phyloP scores from a whole-genome alignment of 2,113 vertebrate genomes.

The Carlito syrichta region DNA sequence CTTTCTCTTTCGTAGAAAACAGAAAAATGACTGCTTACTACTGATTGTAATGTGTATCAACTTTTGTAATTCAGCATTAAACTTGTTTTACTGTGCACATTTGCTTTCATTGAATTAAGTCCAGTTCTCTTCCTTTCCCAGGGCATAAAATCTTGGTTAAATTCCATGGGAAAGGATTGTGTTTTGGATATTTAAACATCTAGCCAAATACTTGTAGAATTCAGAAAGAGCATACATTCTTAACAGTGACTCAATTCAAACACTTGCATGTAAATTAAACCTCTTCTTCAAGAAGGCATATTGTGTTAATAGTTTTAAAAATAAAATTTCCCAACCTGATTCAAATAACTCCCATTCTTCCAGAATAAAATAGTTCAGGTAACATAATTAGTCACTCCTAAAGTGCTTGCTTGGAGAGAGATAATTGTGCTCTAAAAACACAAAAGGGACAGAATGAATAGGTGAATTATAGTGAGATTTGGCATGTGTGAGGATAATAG shows the following conservation, averaged over 20 bases:
- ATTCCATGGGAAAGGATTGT: constrained; percentile 83
- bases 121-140: constrained; percentile 82
- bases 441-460: not conserved
- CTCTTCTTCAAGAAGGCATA: constrained; percentile 2
- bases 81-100: constrained; percentile 70
- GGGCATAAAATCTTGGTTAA: constrained; percentile 79
- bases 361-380: not conserved
- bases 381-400: constrained; percentile 1
- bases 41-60: constrained; percentile 58
- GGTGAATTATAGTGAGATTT: constrained; percentile 60
- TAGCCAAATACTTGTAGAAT: constrained; percentile 66
- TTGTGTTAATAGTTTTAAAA: not conserved
- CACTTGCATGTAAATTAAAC: not conserved
- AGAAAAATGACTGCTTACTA: constrained; percentile 18
- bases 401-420: constrained; percentile 50
- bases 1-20: not conserved
- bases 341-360: constrained; percentile 7
- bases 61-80: constrained; percentile 64
- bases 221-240: constrained; percentile 55
- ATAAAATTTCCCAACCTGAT: constrained; percentile 3
- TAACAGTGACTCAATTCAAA: constrained; percentile 32
- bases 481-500: constrained; percentile 21
- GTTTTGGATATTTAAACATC: constrained; percentile 74
- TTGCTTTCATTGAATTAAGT: constrained; percentile 83
- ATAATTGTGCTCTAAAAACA: constrained; percentile 37